Evolutionary conservation across 35 echinoderm and acorn worm species (phyloP).

Genomic region (Apostichopus parvimensis): DNA sequence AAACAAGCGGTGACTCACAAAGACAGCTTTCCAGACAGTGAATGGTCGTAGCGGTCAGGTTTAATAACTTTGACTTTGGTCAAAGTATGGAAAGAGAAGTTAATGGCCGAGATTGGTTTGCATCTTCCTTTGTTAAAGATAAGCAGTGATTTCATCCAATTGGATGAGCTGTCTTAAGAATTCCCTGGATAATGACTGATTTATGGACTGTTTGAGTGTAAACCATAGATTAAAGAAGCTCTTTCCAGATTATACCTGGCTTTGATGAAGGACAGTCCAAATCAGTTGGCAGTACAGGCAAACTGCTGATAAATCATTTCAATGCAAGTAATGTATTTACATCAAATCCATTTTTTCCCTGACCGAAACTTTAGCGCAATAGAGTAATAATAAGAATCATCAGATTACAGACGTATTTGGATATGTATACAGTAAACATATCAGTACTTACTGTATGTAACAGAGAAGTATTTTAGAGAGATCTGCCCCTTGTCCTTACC

Average conservation of each 20-base stretch:
- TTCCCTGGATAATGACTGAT: background rate
- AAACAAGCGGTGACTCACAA: background rate
- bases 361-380: no score
- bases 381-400: no score
- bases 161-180: background rate
- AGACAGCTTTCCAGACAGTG: background rate
- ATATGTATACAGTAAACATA: no score
- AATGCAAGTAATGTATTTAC: no score
- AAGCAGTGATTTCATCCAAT: background rate
- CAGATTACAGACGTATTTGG: no score
- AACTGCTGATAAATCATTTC: no score
- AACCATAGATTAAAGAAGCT: background rate
- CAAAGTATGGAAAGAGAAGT: background rate
- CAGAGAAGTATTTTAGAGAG: no score
- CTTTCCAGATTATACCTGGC: background rate
- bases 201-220: background rate
- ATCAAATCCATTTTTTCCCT: no score
- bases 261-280: no score
- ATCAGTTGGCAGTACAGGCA: no score
- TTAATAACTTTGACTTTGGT: background rate
- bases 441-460: no score
- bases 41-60: background rate
- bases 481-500: no score
- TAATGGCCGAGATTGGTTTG: background rate
- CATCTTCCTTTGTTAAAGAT: background rate